These are phyloP conservation scores for Pleuronectes platessa DNA, from an alignment of 2,113 vertebrate genomes.

Conservation along the genomic window DNA sequence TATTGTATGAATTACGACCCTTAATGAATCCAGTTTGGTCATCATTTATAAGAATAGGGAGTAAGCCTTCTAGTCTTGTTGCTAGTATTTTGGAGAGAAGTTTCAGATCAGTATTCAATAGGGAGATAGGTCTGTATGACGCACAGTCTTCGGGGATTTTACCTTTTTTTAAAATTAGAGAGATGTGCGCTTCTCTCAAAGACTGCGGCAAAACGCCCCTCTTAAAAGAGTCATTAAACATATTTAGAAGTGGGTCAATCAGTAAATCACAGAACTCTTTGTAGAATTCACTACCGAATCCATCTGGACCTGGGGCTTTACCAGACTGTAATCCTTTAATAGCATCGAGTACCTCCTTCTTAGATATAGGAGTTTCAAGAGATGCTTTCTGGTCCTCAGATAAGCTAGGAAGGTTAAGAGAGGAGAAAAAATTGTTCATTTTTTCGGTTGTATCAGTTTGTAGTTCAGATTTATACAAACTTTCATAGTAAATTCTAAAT, in stretches of 20 bases:
- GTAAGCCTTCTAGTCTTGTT: neutral
- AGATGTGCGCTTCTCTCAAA: neutral
- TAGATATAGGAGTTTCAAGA: no score
- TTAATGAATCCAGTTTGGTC: conserved; percentile 5
- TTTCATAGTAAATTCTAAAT: no score
- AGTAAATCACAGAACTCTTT: neutral
- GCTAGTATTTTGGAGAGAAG: neutral
- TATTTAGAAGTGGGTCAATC: neutral
- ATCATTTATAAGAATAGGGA: neutral
- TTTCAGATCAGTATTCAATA: neutral
- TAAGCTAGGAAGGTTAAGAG: no score
- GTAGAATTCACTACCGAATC: neutral
- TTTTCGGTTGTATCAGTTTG: no score
- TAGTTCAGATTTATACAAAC: no score
- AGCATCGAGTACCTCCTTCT: no score
- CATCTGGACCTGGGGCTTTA: no score
- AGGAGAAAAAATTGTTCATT: no score
- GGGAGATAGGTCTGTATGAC: neutral
- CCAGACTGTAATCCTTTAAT: no score
- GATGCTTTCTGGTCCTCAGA: no score
- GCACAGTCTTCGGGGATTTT: no score
- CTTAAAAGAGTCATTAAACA: neutral
- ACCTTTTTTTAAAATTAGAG: neutral
- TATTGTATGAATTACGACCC: neutral
- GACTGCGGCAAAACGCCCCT: neutral